phyloP scores from a whole-genome alignment of 64 coral and sea anemone species.

The Stylophora pistillata region DNA sequence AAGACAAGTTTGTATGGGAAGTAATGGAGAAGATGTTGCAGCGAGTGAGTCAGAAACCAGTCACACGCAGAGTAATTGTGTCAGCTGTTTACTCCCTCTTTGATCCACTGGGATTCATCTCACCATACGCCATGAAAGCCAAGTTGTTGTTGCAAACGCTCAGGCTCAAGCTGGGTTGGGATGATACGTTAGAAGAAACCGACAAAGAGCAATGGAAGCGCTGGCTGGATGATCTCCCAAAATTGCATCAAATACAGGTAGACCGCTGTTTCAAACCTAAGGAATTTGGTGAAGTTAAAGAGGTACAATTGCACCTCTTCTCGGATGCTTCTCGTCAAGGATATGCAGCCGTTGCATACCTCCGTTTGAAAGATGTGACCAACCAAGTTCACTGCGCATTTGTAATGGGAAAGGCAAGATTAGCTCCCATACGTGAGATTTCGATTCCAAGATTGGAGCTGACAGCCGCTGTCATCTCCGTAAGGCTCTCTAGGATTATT shows the following conservation, averaged over 20 bases:
- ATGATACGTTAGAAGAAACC: slow-evolving; percentile 11
- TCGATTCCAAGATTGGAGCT: slow-evolving; percentile 63
- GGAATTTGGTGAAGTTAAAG: slow-evolving; percentile 51
- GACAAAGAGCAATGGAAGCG: slow-evolving; percentile 34
- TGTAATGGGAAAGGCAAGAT: slow-evolving; percentile 56
- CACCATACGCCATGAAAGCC: slow-evolving; percentile 41
- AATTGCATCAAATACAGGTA: slow-evolving; percentile 37
- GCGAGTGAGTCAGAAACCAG: slow-evolving; percentile 23
- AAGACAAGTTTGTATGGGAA: no score
- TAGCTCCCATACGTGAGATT: slow-evolving; percentile 48
- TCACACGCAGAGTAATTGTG: slow-evolving; percentile 40
- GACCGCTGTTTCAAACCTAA: no score
- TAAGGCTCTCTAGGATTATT: slow-evolving; percentile 27
- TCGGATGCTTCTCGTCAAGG: slow-evolving; percentile 59
- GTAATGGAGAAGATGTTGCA: neutral
- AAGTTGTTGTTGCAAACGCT: slow-evolving; percentile 47
- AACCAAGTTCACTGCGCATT: slow-evolving; percentile 25
- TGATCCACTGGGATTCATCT: slow-evolving; percentile 65
- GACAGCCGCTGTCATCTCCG: slow-evolving; percentile 54
- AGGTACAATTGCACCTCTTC: slow-evolving; percentile 52
- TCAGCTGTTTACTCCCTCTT: slow-evolving; percentile 67
- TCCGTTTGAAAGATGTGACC: slow-evolving; percentile 41
- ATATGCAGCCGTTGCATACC: slow-evolving; percentile 55
- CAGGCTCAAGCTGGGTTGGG: slow-evolving; percentile 40
- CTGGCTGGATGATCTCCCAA: slow-evolving; percentile 42